These are phyloP conservation scores for Ptiloglossa arizonensis DNA, from an alignment of 1,140 invertebrate genomes.

Conservation along the genomic window DNA sequence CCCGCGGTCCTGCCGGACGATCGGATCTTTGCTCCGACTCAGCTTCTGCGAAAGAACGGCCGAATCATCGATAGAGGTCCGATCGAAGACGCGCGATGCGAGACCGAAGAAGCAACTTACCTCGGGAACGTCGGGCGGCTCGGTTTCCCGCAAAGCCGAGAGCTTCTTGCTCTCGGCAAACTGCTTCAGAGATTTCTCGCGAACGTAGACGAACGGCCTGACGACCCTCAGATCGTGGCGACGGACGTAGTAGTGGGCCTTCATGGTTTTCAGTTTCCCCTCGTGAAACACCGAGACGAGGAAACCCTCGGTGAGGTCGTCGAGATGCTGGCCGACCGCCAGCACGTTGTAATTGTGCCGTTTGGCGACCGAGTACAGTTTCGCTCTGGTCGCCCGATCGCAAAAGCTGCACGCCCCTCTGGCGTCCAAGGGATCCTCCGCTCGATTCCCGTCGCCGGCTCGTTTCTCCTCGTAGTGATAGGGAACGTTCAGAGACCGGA, in stretches of 20 bases:
- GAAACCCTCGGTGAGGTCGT: slow-evolving; percentile 92
- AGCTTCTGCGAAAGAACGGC: slow-evolving; percentile 82
- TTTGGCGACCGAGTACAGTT: slow-evolving; percentile 89
- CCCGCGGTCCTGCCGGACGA: slow-evolving; percentile 89
- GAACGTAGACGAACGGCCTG: slow-evolving; percentile 93
- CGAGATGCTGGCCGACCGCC: slow-evolving; percentile 92
- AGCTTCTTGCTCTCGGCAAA: slow-evolving; percentile 88
- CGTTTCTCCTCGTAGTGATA: slow-evolving; percentile 88
- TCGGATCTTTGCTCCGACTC: slow-evolving; percentile 86
- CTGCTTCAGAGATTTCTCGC: slow-evolving; percentile 87
- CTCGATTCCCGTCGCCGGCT: slow-evolving; percentile 66
- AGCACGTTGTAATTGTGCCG: slow-evolving; percentile 92
- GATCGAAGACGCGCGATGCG: slow-evolving; percentile 7
- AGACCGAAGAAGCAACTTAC: slow-evolving; percentile 14
- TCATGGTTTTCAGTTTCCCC: slow-evolving; percentile 90
- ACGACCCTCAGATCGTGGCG: slow-evolving; percentile 92
- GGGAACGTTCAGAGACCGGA: slow-evolving; percentile 85
- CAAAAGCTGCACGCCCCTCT: slow-evolving; percentile 85
- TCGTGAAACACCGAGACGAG: slow-evolving; percentile 92
- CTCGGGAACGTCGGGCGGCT: slow-evolving; percentile 37
- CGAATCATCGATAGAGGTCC: slow-evolving; percentile 23
- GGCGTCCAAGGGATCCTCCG: slow-evolving; percentile 17
- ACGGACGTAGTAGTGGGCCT: slow-evolving; percentile 90
- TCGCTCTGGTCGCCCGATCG: slow-evolving; percentile 86
- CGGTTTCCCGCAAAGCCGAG: slow-evolving; percentile 85